These are phyloP conservation scores for Amyelois transitella DNA, from an alignment of 1,140 invertebrate species.

Conservation along the genomic window DNA sequence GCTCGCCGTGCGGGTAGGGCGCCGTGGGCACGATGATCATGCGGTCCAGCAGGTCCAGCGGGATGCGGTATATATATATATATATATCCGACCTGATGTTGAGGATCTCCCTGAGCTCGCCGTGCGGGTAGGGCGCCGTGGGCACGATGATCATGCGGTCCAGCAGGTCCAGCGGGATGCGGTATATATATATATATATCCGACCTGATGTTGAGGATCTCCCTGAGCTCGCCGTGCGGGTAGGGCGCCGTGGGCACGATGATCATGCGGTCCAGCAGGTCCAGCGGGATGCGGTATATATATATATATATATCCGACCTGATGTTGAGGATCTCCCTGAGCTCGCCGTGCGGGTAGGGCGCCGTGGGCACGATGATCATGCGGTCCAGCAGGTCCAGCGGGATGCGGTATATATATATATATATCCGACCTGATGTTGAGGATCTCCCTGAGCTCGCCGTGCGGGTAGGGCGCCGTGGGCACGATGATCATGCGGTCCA, in stretches of 20 bases:
- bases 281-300: slow-evolving; percentile 96
- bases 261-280: slow-evolving; percentile 96
- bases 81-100: slow-evolving; percentile 85
- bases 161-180: not conserved
- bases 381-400: slow-evolving; percentile 96
- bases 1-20: slow-evolving; percentile 92
- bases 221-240: slow-evolving; percentile 89
- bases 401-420: slow-evolving; percentile 91
- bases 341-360: slow-evolving; percentile 92
- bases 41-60: slow-evolving; percentile 96
- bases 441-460: slow-evolving; percentile 92
- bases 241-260: slow-evolving; percentile 95
- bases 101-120: slow-evolving; percentile 93
- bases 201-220: slow-evolving; percentile 93
- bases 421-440: slow-evolving; percentile 85
- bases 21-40: slow-evolving; percentile 95
- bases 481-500: slow-evolving; percentile 97
- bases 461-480: slow-evolving; percentile 92
- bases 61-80: slow-evolving; percentile 93
- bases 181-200: not conserved
- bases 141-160: not conserved
- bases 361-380: slow-evolving; percentile 95
- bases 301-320: slow-evolving; percentile 72
- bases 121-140: slow-evolving; percentile 89
- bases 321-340: slow-evolving; percentile 94